A percentile compares a stretch with the other conserved stretches of the same genome.
Evolutionary conservation across 2,113 vertebrate species (phyloP).

Genomic region (Telmatochromis brichardi): DNA sequence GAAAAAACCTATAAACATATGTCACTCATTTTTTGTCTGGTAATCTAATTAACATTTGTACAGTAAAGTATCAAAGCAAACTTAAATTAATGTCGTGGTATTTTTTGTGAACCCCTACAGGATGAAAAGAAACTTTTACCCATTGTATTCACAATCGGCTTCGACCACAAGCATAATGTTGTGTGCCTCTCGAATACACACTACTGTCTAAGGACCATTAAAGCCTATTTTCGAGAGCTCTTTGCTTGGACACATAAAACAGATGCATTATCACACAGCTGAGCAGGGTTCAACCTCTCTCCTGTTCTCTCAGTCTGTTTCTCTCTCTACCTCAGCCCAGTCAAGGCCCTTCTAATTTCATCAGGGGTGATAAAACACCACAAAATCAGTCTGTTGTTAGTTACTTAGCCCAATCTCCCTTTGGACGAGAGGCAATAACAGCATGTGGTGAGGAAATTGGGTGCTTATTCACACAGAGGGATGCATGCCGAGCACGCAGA

Average conservation of each 20-base stretch:
- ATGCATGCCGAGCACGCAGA: constrained; percentile 40
- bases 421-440: constrained; percentile 66
- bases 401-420: constrained; percentile 64
- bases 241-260: constrained; percentile 2
- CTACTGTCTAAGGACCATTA: neutral
- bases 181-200: neutral
- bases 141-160: neutral
- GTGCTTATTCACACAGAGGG: constrained; percentile 57
- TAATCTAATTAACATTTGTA: neutral
- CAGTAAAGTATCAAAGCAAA: neutral
- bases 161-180: neutral
- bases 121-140: constrained; percentile 6
- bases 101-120: neutral
- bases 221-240: neutral
- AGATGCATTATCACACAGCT: constrained; percentile 4
- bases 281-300: constrained; percentile 4
- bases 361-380: constrained; percentile 67
- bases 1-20: neutral
- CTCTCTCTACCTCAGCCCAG: neutral
- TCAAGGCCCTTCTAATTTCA: constrained; percentile 60
- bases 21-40: neutral
- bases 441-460: constrained; percentile 50
- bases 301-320: neutral
- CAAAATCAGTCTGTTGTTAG: constrained; percentile 63
- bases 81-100: neutral